These are phyloP conservation scores for Pontoporia blainvillei DNA, from an alignment of 2,113 vertebrate species.

Conservation along the genomic window DNA sequence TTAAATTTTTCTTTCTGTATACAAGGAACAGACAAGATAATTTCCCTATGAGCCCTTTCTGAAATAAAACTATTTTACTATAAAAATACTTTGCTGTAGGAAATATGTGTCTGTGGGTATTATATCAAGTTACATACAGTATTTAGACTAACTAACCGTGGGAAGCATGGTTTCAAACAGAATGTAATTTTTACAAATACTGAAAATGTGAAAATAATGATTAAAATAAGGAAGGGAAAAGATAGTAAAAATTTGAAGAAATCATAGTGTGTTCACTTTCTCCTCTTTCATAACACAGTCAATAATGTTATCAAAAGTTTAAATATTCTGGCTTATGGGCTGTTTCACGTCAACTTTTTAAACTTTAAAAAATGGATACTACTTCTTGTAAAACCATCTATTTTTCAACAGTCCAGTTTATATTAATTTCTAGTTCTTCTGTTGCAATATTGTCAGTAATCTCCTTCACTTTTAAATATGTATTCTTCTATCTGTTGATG, in stretches of 20 bases:
- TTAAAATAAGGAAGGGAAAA: background rate
- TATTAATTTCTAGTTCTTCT: background rate
- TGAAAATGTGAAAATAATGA: background rate
- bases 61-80: background rate
- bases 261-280: background rate
- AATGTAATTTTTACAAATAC: background rate
- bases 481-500: background rate
- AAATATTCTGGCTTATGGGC: background rate
- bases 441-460: background rate
- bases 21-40: background rate
- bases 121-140: background rate
- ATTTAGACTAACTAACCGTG: background rate
- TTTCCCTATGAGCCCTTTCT: background rate
- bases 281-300: background rate
- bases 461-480: background rate
- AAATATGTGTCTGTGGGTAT: background rate
- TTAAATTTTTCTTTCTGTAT: background rate
- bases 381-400: background rate
- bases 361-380: background rate
- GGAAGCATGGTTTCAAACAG: background rate
- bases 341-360: background rate
- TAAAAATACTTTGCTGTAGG: background rate
- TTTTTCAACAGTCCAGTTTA: background rate
- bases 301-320: background rate
- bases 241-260: background rate